A percentile compares a stretch with the other conserved stretches of the same genome.
These are phyloP conservation scores for Laothoe populi DNA, from an alignment of 2,888 invertebrate species.

Conservation along the genomic window DNA sequence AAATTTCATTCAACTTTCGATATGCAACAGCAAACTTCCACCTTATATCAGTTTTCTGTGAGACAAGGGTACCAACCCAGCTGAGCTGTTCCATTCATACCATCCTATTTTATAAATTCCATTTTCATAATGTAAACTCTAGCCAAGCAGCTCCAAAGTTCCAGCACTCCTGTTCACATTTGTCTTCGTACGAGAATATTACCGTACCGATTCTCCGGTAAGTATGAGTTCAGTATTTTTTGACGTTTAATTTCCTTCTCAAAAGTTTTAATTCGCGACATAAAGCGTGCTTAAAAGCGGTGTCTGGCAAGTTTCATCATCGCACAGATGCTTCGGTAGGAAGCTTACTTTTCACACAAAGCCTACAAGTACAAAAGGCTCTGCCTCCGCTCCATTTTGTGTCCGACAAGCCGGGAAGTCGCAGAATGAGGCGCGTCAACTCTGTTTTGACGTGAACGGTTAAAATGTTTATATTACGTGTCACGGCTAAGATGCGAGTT, in stretches of 20 bases:
- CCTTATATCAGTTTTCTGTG: too few species aligned
- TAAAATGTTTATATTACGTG: slow-evolving; percentile 57
- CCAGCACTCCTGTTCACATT: background rate
- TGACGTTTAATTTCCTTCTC: slow-evolving; percentile 79
- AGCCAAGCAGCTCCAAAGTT: background rate
- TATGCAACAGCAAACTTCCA: too few species aligned
- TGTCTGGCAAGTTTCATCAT: slow-evolving; percentile 85
- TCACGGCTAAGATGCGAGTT: slow-evolving; percentile 36
- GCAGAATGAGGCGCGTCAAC: slow-evolving; percentile 74
- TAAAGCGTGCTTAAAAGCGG: slow-evolving; percentile 80
- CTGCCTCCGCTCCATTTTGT: slow-evolving; percentile 79
- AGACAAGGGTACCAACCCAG: too few species aligned
- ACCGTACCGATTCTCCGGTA: slow-evolving; percentile 13
- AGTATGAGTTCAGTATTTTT: slow-evolving; percentile 60
- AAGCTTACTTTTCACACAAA: slow-evolving; percentile 83
- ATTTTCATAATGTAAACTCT: background rate
- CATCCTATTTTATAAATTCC: too few species aligned
- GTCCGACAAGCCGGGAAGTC: slow-evolving; percentile 77
- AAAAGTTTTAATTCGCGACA: slow-evolving; percentile 83
- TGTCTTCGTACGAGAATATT: background rate
- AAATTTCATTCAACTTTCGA: too few species aligned
- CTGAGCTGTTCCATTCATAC: too few species aligned
- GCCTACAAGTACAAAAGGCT: slow-evolving; percentile 82
- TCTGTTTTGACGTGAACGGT: slow-evolving; percentile 62
- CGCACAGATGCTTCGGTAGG: slow-evolving; percentile 80